Evolutionary conservation across 2,888 invertebrate species (phyloP), one percentile per base, ranked within the genome.

Genomic region (Willowsia nigromaculata): DNA sequence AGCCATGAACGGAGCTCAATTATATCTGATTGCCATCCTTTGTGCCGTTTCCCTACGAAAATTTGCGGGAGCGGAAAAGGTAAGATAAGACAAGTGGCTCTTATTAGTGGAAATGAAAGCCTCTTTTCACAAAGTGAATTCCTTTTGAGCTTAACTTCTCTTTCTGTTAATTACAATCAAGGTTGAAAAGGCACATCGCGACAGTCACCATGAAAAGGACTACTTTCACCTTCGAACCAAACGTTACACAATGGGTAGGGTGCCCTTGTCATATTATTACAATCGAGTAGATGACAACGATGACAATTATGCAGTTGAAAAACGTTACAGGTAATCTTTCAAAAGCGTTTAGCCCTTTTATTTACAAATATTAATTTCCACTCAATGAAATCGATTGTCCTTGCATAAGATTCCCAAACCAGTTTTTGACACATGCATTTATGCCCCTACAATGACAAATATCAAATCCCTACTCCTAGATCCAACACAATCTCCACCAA

Each of bases 201-300:
- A 88, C 43, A 88, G 88, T 37, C 82, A 83, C 18, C 47, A 76
- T 53, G 83, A 88, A 53, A 83, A 88, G 50, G 83, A 88, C 50
- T 83, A 76, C 50, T n/a, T 68, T 13, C 83, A 43, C 6, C 50
- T 50, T 25, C 22, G 90, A 37, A 56, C 71, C 1, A 90, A 90
- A 65, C 43, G 90, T 11, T 90, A 90, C 40, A 47, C 86, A 2
- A 43, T 59, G 22, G 89, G 83, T 1, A 65, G 90, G 25, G 87
- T 89, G 5, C 90, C 90, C 2, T 11, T 89, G n/a, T 71, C 86
- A 0, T 90, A 90, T 50, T 18, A 81, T 15, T 62, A 68, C 53
- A 86, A 71, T 56, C 50, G n/a, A 43, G 40, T 62, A 81, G 53
- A 71, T 30, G 87, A 86, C 56, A 78, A 81, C 18, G 80, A 80